Evolutionary conservation across 2,797 vertebrate genomes (phyloP).

Genomic region (Todus mexicanus): DNA sequence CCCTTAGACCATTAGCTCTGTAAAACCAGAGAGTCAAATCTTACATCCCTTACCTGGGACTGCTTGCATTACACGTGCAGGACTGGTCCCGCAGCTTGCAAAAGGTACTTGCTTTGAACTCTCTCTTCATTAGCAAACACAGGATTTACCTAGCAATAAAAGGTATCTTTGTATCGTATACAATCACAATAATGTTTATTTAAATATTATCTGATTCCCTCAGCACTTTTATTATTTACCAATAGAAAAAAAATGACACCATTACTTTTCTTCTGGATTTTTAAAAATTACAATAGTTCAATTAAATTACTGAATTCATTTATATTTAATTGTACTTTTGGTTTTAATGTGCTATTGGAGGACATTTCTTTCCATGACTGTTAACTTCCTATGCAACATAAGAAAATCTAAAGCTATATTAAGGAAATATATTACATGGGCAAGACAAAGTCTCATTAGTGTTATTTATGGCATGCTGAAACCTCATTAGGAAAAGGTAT

Average conservation of each 20-base stretch:
- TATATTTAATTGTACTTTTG: conserved; percentile 81
- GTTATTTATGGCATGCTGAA: conserved; percentile 93
- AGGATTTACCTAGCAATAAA: conserved; percentile 36
- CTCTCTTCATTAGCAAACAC: not conserved
- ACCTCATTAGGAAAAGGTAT: conserved; percentile 91
- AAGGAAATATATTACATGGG: conserved; percentile 81
- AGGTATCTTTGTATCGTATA: conserved; percentile 39
- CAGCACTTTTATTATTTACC: conserved; percentile 80
- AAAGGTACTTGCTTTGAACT: not conserved
- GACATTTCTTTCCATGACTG: conserved; percentile 73
- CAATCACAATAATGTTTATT: conserved; percentile 72
- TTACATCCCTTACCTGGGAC: not conserved
- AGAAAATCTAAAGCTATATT: conserved; percentile 81
- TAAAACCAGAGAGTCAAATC: not conserved
- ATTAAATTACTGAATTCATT: conserved; percentile 82
- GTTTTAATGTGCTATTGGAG: conserved; percentile 75
- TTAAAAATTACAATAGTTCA: conserved; percentile 70
- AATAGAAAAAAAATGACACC: conserved; percentile 73
- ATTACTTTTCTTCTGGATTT: conserved; percentile 76
- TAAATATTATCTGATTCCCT: conserved; percentile 74
- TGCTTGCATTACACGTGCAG: not conserved
- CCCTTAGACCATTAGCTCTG: not conserved
- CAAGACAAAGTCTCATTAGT: conserved; percentile 85
- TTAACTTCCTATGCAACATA: conserved; percentile 76
- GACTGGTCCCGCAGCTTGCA: not conserved